Conservation (phyloP, 2,888 invertebrate genomes). For the Nomada flava region DNA sequence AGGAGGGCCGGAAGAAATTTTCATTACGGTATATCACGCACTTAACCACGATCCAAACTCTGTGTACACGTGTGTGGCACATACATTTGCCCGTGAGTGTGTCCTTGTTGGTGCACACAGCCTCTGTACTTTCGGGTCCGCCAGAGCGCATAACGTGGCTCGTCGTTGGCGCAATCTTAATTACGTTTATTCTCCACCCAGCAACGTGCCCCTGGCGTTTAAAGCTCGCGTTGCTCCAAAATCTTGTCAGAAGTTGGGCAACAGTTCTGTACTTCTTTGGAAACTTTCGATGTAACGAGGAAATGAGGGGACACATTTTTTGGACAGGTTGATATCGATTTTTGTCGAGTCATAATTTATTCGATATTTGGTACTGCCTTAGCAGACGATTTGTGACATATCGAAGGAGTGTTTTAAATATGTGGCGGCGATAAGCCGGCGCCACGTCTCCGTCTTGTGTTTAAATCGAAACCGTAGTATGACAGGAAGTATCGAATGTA, state of each 20-base stretch:
- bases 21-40: conserved; percentile 61
- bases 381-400: too few species aligned
- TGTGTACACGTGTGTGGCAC: neutral
- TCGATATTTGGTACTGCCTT: too few species aligned
- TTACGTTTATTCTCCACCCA: conserved; percentile 52
- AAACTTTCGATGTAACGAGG: neutral
- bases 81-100: neutral
- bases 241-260: conserved; percentile 3
- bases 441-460: too few species aligned
- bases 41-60: conserved; percentile 35
- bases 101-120: neutral
- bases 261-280: neutral
- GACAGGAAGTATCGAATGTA: too few species aligned
- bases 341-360: too few species aligned
- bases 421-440: too few species aligned
- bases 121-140: conserved; percentile 15
- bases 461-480: too few species aligned
- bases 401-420: too few species aligned
- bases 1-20: conserved; percentile 57
- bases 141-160: conserved; percentile 24
- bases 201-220: conserved; percentile 13
- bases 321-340: neutral
- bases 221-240: conserved; percentile 18
- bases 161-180: conserved; percentile 55
- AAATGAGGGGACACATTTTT: neutral